Evolutionary conservation across 1,140 invertebrate genomes (phyloP).

Genomic region (Amphibalanus amphitrite): DNA sequence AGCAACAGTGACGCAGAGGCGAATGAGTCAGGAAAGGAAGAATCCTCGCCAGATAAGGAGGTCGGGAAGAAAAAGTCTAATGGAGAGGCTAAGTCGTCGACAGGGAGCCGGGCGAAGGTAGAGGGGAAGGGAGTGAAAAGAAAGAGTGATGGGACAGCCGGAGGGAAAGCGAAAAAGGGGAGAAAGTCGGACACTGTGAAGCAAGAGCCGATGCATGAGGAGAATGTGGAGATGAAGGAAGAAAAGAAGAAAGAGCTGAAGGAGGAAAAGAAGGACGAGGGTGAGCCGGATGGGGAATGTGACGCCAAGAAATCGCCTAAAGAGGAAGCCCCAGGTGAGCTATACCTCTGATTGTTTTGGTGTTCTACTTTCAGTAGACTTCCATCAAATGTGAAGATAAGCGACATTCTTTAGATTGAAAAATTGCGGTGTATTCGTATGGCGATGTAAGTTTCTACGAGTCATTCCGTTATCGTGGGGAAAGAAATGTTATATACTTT

Average conservation of each 20-base stretch:
- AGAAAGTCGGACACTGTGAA: not conserved
- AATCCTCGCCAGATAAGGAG: not conserved
- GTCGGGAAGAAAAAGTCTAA: not conserved
- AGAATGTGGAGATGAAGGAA: not conserved
- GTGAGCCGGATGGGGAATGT: not conserved
- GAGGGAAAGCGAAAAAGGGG: not conserved
- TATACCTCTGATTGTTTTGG: too few relatives aligned
- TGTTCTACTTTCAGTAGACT: too few relatives aligned
- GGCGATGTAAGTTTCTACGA: too few relatives aligned
- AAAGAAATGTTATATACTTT: too few relatives aligned
- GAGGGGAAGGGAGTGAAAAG: not conserved
- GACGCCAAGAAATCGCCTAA: not conserved
- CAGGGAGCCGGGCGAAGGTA: constrained; percentile 3
- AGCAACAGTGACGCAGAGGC: too few relatives aligned
- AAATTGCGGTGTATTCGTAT: too few relatives aligned
- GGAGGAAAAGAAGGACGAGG: not conserved
- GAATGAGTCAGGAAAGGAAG: too few relatives aligned
- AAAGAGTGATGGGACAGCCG: not conserved
- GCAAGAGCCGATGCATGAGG: not conserved
- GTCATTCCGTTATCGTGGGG: too few relatives aligned
- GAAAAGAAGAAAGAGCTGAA: not conserved
- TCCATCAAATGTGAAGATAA: too few relatives aligned
- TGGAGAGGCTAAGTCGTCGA: not conserved
- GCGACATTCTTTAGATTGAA: too few relatives aligned
- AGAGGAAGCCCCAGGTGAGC: too few relatives aligned